Conservation (phyloP, 2,113 vertebrate genomes). For the Sciurus niger region DNA sequence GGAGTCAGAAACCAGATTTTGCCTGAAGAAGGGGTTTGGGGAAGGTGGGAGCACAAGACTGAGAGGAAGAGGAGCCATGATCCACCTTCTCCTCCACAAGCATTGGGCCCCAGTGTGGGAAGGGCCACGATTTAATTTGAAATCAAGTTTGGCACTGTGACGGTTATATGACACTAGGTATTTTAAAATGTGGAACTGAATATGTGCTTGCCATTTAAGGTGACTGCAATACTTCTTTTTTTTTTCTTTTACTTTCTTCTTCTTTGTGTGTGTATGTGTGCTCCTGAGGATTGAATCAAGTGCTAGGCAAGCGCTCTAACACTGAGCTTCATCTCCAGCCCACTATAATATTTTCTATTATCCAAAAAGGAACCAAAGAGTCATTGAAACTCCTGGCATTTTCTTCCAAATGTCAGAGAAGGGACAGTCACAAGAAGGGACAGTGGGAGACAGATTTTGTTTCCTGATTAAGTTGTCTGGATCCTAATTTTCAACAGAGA, state of each 20-base stretch:
- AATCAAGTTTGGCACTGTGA: constrained; percentile 4
- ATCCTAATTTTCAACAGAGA: constrained; percentile 19
- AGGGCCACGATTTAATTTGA: background rate
- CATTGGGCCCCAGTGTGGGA: background rate
- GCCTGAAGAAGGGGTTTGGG: rapidly evolving
- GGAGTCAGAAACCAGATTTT: background rate
- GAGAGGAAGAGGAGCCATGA: background rate
- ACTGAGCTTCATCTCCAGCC: background rate
- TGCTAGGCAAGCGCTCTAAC: background rate
- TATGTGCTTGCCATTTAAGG: background rate
- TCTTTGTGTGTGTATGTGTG: background rate
- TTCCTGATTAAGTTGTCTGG: background rate
- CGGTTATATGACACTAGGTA: background rate
- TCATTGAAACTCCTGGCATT: background rate
- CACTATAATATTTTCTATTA: background rate
- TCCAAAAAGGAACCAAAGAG: background rate
- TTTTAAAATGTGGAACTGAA: constrained; percentile 47
- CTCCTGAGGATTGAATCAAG: background rate
- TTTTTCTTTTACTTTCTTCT: too few relatives aligned
- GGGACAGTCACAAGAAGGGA: background rate
- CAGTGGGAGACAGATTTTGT: background rate
- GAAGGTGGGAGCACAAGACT: background rate
- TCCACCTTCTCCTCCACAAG: background rate
- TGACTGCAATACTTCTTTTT: background rate
- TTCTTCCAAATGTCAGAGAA: constrained; percentile 5